phyloP scores from a whole-genome alignment of 1,140 invertebrate species.

The Drosophila gunungcola region DNA sequence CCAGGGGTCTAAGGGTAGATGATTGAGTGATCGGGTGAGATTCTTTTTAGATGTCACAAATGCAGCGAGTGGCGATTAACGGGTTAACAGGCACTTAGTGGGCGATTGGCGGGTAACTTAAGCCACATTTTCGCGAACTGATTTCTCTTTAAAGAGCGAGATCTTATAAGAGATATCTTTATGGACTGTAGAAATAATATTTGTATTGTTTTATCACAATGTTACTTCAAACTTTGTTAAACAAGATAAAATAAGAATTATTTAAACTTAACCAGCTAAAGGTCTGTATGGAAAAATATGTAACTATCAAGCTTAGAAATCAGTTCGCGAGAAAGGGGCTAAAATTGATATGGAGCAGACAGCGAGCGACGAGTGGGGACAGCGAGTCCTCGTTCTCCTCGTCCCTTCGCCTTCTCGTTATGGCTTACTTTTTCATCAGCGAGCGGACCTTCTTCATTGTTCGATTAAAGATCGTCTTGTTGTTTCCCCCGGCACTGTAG shows the following conservation, averaged over 20 bases:
- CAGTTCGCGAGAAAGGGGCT: conserved; percentile 19
- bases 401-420: conserved; percentile 34
- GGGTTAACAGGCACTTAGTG: conserved; percentile 48
- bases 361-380: conserved; percentile 52
- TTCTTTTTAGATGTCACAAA: conserved; percentile 62
- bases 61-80: conserved; percentile 53
- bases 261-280: too few species aligned
- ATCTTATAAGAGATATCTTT: background rate
- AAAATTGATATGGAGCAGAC: conserved; percentile 14
- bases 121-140: conserved; percentile 14
- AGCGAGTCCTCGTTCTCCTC: conserved; percentile 38
- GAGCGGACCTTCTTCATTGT: conserved; percentile 90
- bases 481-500: conserved; percentile 68
- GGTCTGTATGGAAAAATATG: background rate
- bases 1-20: conserved; percentile 13
- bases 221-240: too few species aligned
- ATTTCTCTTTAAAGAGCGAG: conserved; percentile 5
- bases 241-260: too few species aligned
- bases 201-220: too few species aligned
- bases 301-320: background rate
- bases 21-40: conserved; percentile 45
- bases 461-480: conserved; percentile 89
- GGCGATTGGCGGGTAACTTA: conserved; percentile 13
- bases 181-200: too few species aligned
- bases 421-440: conserved; percentile 88